Base-by-base conservation (phyloP, 2,113 vertebrate species). In the Eulacestoma nigropectus region DNA sequence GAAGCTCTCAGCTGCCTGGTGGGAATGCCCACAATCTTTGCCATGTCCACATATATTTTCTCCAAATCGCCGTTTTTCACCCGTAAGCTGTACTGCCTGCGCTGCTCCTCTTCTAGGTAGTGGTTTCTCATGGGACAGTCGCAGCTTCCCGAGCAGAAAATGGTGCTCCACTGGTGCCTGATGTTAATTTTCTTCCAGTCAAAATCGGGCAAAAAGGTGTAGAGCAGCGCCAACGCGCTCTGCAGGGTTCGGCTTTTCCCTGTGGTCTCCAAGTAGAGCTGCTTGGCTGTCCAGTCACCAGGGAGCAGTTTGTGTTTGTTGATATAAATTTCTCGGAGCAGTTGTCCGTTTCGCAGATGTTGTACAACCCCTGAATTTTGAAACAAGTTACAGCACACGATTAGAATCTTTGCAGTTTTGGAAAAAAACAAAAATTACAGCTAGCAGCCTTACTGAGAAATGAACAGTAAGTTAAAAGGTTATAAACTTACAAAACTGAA, bases 221-320 rank as follows among this genome's bases (percentile, higher is more conserved):
- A 99, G 7, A 99, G 98, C 92, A 99, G 97, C 1, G 99, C 99
- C 96, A 99, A 91, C 0, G 98, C 99, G 1, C 99, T 99, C 97
- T 99, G 99, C 26, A 99, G 97, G 6, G 99, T 99, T 63, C 99
- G 98, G 95, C 99, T 99, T 35, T 99, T 99, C 32, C 99, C 99
- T 1, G 99, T 99, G 55, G 98, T 99, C 97, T 99, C 99, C 37
- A 99, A 39, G 97, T 99, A 99, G 47, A 99, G 95, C 78, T 99
- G 99, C n/a, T 98, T 98, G 10, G 97, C 81, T 9, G 98, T 96
- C 99, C 99, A 99, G 78, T 98, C 97, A 1, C 85, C 64, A 1
- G 97, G 97, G 35, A 99, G 97, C 83, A 99, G 98, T 17, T 60
- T 97, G 93, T 99, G 99, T 22, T 97, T 99, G 90, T 98, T 98